These are phyloP conservation scores for Myrmophylax atrothorax DNA, from an alignment of 2,113 vertebrate species.

Conservation along the genomic window DNA sequence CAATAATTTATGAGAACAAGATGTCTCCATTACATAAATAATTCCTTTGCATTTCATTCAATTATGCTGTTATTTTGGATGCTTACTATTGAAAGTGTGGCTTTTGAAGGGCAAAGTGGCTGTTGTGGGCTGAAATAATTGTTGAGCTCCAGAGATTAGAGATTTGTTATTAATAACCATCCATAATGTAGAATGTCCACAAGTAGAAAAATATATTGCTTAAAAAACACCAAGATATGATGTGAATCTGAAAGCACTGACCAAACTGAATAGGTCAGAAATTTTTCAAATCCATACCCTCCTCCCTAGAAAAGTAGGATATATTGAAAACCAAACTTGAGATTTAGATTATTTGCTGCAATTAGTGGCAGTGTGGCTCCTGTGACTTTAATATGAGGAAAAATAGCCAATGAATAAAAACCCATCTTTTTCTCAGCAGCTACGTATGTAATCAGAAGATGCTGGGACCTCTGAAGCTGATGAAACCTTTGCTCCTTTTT, in stretches of 20 bases:
- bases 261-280: not conserved
- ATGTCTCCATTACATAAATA: conserved; percentile 74
- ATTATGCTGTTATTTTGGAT: conserved; percentile 59
- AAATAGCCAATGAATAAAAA: not conserved
- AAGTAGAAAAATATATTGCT: not conserved
- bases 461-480: not conserved
- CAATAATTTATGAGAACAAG: conserved; percentile 73
- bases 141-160: not conserved
- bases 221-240: not conserved
- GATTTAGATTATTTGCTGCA: not conserved
- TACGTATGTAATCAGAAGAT: not conserved
- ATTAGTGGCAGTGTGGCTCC: not conserved
- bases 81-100: conserved; percentile 24
- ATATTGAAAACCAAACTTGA: not conserved
- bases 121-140: not conserved
- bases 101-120: conserved; percentile 39
- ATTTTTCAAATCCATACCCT: fast-evolving
- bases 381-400: not conserved
- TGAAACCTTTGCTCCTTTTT: not conserved
- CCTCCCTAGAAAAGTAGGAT: not conserved
- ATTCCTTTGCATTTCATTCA: conserved; percentile 71
- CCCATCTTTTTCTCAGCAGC: not conserved
- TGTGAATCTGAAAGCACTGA: not conserved
- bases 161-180: not conserved
- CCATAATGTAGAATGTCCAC: not conserved